Base-by-base conservation (phyloP, 2,797 vertebrate genomes). In the Gephyroberyx darwinii region DNA sequence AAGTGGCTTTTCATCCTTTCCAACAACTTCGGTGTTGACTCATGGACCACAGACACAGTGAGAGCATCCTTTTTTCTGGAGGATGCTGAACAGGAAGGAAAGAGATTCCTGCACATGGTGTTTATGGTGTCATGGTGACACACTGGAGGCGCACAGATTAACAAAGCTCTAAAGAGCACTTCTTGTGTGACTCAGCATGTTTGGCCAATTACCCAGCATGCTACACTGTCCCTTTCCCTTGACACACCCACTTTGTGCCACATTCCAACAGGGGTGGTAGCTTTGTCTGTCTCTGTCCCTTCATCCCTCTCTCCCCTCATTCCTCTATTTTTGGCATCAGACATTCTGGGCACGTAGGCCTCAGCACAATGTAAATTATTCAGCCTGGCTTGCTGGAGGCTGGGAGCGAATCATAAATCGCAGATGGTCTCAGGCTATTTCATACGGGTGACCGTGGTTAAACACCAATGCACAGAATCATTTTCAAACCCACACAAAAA, bases 341-440 rank as follows among this genome's bases (percentile, higher is more conserved):
- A 86, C 89, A 94, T 93, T 93, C 92, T 85, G 89, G 89, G 90
- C 93, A 94, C 92, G 93, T 92, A 84, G 86, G 84, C 85, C 83
- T 92, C 89, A 92, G 92, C 92, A 93, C 91, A 93, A 93, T 93
- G 92, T 94, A 93, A 95, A 94, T 94, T 93, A 95, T 94, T 94
- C 92, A 94, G 91, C 92, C 86, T 72, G 82, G 90, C 87, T 92
- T 90, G 90, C 92, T 90, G 86, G 89, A 87, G 90, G 90, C 92
- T 91, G 86, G 84, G 88, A 91, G 89, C 86, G 77, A 91, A 93
- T 94, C 92, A 93, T 93, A 93, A 93, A 93, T 92, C 84, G 90
- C 90, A 93, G 89, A 85, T 89, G 89, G 90, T 93, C 91, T 90
- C 85, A 66, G 90, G 91, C 92, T 90, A 90, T 93, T 93, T 93